A percentile compares a stretch with the other conserved stretches of the same genome.
Evolutionary conservation across 2,113 vertebrate species (phyloP).

Genomic region (Hippocampus guttulatus): DNA sequence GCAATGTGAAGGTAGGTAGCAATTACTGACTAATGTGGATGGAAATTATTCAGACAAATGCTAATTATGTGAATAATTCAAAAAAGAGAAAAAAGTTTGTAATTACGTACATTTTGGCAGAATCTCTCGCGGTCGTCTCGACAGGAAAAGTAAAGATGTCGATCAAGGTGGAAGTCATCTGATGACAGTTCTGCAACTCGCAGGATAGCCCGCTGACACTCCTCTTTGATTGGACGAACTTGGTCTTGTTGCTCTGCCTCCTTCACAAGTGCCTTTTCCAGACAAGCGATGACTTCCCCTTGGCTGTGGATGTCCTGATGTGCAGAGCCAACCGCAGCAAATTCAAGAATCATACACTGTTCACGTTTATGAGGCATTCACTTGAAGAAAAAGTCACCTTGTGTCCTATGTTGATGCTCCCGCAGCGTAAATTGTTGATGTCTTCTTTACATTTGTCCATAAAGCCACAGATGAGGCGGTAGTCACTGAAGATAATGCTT

Average conservation of each 20-base stretch:
- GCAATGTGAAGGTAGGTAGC: too few relatives aligned
- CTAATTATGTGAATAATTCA: background rate
- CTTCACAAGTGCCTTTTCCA: conserved; percentile 89
- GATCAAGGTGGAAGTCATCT: conserved; percentile 89
- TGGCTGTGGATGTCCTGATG: conserved; percentile 89
- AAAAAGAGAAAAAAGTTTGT: background rate
- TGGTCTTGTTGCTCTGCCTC: conserved; percentile 77
- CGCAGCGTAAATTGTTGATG: conserved; percentile 88
- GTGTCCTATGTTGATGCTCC: conserved; percentile 88
- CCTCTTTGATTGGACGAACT: conserved; percentile 75
- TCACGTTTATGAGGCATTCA: background rate
- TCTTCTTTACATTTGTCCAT: conserved; percentile 92
- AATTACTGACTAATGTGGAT: too few relatives aligned
- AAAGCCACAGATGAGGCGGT: conserved; percentile 91
- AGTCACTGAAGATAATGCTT: conserved; percentile 92
- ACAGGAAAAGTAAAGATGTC: conserved; percentile 92
- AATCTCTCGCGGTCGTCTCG: conserved; percentile 92
- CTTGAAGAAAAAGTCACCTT: conserved; percentile 73
- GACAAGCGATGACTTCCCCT: conserved; percentile 89
- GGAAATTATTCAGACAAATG: background rate
- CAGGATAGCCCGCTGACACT: conserved; percentile 90
- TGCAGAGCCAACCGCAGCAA: background rate
- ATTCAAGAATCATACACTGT: background rate
- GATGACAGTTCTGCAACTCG: conserved; percentile 95
- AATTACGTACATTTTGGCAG: conserved; percentile 90